Conservation (phyloP, 1,140 invertebrate species). For the Carcinoscorpius rotundicauda region DNA sequence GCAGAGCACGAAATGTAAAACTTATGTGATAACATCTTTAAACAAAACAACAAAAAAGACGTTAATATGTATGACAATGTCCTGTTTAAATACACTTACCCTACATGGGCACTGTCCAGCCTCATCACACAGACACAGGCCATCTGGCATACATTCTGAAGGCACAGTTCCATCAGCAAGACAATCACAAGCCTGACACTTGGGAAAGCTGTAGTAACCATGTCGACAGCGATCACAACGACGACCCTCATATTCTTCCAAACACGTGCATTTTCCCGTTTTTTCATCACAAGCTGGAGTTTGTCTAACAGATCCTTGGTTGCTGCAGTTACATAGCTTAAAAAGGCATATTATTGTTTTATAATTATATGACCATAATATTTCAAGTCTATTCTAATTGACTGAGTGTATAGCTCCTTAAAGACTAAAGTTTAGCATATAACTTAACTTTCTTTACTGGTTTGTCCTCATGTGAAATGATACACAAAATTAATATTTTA, state of each 20-base stretch:
- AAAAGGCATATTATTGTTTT: constrained; percentile 21
- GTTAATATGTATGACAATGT: too few relatives aligned
- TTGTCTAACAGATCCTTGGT: constrained; percentile 48
- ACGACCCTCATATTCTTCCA: constrained; percentile 60
- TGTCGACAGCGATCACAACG: constrained; percentile 63
- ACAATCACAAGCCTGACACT: constrained; percentile 71
- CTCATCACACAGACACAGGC: constrained; percentile 47
- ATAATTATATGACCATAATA: background rate
- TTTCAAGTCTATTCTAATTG: background rate
- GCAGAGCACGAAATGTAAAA: too few relatives aligned
- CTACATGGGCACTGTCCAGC: constrained; percentile 78
- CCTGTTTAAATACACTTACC: constrained; percentile 31
- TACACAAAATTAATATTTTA: background rate
- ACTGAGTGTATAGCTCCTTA: background rate
- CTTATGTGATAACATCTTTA: too few relatives aligned
- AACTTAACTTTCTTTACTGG: background rate
- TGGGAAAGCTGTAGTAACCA: constrained; percentile 81
- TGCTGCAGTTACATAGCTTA: constrained; percentile 60
- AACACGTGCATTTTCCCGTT: constrained; percentile 68
- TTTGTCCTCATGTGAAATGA: background rate
- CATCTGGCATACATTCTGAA: constrained; percentile 41
- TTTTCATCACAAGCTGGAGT: constrained; percentile 51
- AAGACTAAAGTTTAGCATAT: background rate
- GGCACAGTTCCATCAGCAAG: constrained; percentile 50
- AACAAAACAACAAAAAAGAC: too few relatives aligned